phyloP scores from a whole-genome alignment of 1,140 invertebrate genomes.

The Latrodectus geometricus region DNA sequence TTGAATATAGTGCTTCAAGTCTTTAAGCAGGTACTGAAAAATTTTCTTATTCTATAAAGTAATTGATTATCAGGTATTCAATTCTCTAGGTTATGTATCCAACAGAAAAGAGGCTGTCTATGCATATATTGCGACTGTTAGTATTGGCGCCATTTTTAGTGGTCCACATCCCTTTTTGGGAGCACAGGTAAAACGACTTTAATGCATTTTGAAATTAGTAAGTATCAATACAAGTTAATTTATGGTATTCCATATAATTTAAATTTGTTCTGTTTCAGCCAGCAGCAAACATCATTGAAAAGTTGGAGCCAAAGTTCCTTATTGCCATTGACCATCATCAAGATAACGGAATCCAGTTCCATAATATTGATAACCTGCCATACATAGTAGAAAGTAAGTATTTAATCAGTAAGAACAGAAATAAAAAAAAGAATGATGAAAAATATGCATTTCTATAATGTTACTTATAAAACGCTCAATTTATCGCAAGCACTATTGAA shows the following conservation, averaged over 20 bases:
- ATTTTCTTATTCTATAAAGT: no score
- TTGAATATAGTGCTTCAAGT: no score
- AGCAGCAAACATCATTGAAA: background rate
- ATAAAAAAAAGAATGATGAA: no score
- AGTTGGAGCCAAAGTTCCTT: constrained; percentile 29
- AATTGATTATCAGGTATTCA: background rate
- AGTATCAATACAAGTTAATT: background rate
- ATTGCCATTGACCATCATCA: background rate
- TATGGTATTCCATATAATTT: no score
- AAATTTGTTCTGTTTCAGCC: constrained; percentile 1
- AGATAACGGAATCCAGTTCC: background rate
- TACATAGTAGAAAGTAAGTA: constrained; percentile 5
- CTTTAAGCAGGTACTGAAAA: no score
- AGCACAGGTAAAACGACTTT: background rate
- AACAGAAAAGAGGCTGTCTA: constrained; percentile 34
- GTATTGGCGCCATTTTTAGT: constrained; percentile 22
- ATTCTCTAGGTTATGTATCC: background rate
- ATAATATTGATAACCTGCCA: constrained; percentile 2
- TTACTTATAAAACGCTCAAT: no score
- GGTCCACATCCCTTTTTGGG: constrained; percentile 16
- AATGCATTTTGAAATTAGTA: background rate
- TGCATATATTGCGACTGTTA: constrained; percentile 8
- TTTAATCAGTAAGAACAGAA: no score
- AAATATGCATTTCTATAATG: no score
- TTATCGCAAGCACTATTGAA: no score